These are phyloP conservation scores for Dallia pectoralis DNA, from an alignment of 2,797 vertebrate genomes.

Conservation along the genomic window DNA sequence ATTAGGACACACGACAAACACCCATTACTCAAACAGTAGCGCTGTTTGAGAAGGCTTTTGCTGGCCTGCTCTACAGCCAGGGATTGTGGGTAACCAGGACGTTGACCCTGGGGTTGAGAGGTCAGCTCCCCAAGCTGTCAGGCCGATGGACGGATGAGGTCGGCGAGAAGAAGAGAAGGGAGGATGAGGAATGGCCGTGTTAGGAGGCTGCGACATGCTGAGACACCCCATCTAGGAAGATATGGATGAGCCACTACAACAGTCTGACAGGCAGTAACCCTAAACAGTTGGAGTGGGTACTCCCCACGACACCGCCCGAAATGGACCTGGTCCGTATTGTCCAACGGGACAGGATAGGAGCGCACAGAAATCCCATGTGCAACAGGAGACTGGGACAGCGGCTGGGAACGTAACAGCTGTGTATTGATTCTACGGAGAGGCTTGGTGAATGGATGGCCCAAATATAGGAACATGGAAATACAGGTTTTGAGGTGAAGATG, in stretches of 20 bases:
- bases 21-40: not conserved
- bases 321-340: not conserved
- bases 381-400: conserved; percentile 60
- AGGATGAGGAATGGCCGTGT: conserved; percentile 58
- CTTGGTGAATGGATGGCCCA: conserved; percentile 50
- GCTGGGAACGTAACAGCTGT: conserved; percentile 67
- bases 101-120: conserved; percentile 63
- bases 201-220: conserved; percentile 49
- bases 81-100: conserved; percentile 65
- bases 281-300: not conserved
- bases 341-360: too few species aligned
- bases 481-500: not conserved
- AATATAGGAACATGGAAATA: not conserved
- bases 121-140: conserved; percentile 68
- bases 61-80: conserved; percentile 26
- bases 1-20: not conserved
- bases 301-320: not conserved
- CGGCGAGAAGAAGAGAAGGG: conserved; percentile 40
- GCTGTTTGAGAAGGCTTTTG: not conserved
- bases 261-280: not conserved
- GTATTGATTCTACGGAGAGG: conserved; percentile 68
- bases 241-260: conserved; percentile 61
- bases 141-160: conserved; percentile 63
- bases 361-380: too few species aligned
- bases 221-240: conserved; percentile 49